These are phyloP conservation scores for Trachelus stipa DNA, from an alignment of 2,888 invertebrate genomes.

Conservation along the genomic window DNA sequence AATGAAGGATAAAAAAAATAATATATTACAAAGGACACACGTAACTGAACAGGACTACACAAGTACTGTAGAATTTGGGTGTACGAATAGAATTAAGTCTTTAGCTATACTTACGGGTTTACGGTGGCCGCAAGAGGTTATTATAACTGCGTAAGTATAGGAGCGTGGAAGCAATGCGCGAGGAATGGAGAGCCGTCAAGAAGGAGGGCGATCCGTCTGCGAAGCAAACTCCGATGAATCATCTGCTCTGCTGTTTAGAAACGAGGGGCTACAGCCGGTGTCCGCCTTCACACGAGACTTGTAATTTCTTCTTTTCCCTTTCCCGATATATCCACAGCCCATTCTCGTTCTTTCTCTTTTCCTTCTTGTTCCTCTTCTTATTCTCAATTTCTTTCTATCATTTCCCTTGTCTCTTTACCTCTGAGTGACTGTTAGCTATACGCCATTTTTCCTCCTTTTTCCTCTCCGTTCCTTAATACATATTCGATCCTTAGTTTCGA, in stretches of 20 bases:
- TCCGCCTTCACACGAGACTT: slow-evolving; percentile 1
- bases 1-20: neutral
- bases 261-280: neutral
- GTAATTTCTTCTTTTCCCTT: neutral
- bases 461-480: neutral
- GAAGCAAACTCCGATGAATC: slow-evolving; percentile 43
- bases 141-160: neutral
- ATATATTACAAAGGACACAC: neutral
- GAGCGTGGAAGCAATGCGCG: neutral
- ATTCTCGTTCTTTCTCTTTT: neutral
- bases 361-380: neutral
- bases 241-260: slow-evolving; percentile 20
- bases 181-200: slow-evolving; percentile 24
- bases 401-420: neutral
- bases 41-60: neutral
- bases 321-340: neutral
- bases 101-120: neutral
- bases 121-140: neutral
- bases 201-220: slow-evolving; percentile 37
- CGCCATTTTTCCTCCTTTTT: neutral
- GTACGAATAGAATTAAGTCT: neutral
- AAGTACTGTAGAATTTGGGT: neutral
- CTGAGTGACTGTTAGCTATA: neutral
- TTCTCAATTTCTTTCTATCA: neutral
- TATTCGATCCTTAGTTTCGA: slow-evolving; percentile 35